A percentile compares a stretch with the other conserved stretches of the same genome.
Conservation (phyloP, 2,113 vertebrate genomes). For the Laticauda colubrina region DNA sequence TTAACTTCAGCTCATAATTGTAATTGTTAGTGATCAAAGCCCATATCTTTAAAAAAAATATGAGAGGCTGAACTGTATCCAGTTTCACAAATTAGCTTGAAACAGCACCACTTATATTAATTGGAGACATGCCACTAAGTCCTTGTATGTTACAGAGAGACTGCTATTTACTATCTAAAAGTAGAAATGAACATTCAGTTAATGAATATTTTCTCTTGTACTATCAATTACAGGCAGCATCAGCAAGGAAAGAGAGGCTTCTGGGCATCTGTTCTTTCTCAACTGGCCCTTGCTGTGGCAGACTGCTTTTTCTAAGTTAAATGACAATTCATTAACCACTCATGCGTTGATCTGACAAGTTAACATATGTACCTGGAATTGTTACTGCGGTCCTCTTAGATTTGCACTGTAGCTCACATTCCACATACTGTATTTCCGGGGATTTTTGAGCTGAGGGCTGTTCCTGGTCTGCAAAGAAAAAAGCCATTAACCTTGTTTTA, state of each 20-base stretch:
- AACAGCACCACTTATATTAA: conserved; percentile 14
- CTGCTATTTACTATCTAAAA: conserved; percentile 27
- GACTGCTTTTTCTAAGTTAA: background rate
- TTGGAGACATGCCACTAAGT: background rate
- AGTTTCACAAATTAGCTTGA: conserved; percentile 20
- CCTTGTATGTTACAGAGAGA: conserved; percentile 2
- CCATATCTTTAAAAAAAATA: conserved; percentile 2
- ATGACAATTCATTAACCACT: background rate
- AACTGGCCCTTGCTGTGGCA: conserved; percentile 9
- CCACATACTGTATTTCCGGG: background rate
- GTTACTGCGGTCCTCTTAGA: background rate
- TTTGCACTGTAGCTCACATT: background rate
- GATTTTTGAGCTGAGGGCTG: background rate
- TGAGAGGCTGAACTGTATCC: conserved; percentile 15
- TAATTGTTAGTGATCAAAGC: conserved; percentile 29
- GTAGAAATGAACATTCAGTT: conserved; percentile 20
- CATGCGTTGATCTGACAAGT: background rate
- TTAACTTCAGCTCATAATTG: conserved; percentile 19
- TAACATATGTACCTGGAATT: background rate
- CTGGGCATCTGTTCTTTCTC: conserved; percentile 14
- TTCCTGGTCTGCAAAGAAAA: background rate
- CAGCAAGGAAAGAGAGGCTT: background rate
- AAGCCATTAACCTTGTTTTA: background rate
- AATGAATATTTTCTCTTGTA: conserved; percentile 29
- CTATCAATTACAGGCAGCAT: background rate